Percentiles rank a stretch among this genome's conserved stretches.
Conservation (phyloP, 1,140 invertebrate genomes). For the Penaeus indicus region DNA sequence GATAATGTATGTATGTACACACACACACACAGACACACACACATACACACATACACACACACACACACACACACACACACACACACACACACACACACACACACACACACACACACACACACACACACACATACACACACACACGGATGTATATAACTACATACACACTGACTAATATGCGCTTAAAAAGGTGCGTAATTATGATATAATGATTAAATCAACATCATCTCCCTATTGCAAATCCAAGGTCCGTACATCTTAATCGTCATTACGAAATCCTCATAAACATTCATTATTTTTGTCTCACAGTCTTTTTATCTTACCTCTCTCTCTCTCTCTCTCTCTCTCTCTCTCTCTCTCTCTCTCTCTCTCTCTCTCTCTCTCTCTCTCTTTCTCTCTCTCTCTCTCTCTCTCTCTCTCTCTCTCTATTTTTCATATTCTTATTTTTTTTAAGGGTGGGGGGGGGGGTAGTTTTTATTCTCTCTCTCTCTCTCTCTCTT, state of each 20-base stretch:
- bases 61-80: not conserved
- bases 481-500: no score
- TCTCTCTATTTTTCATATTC: no score
- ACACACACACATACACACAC: not conserved
- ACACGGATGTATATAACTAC: not conserved
- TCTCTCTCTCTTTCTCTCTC: no score
- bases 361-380: conserved; percentile 12
- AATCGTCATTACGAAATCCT: not conserved
- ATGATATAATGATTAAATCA: not conserved
- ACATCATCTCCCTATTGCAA: no score
- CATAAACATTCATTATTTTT: not conserved
- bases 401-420: no score
- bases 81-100: not conserved
- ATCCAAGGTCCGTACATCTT: not conserved
- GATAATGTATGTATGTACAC: no score
- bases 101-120: not conserved
- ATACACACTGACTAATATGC: not conserved
- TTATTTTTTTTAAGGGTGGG: no score
- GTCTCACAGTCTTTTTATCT: not conserved
- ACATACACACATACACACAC: not conserved
- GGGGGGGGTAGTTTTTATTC: no score
- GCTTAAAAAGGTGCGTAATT: not conserved
- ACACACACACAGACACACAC: not conserved
- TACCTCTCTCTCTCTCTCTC: conserved; percentile 3
- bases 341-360: conserved; percentile 19